Conservation (phyloP, 2,797 vertebrate species). For the Halcyon badia region DNA sequence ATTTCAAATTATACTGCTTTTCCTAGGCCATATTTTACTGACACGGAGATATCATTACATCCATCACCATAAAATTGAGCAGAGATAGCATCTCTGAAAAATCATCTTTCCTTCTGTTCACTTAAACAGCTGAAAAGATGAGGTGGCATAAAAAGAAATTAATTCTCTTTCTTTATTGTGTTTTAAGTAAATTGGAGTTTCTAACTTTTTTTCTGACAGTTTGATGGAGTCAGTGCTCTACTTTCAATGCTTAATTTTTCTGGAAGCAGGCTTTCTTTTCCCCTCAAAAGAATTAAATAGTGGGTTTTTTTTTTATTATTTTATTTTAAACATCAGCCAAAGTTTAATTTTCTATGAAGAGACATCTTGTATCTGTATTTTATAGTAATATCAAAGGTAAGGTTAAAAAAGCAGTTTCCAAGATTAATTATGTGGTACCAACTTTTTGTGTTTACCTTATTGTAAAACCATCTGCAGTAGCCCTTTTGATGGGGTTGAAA, state of each 20-base stretch:
- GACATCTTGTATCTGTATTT: neutral
- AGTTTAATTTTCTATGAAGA: neutral
- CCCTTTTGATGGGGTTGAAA: neutral
- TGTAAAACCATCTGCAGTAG: neutral
- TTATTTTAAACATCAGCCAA: neutral
- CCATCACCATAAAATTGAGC: neutral
- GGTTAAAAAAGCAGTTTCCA: neutral
- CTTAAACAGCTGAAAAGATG: neutral
- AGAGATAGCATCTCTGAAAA: conserved; percentile 18
- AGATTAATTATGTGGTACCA: neutral
- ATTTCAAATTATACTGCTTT: neutral
- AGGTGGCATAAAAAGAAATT: neutral
- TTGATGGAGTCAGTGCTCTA: neutral
- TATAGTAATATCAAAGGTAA: neutral
- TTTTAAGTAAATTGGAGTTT: conserved; percentile 1
- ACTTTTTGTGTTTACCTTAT: neutral
- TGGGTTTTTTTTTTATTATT: fast-evolving
- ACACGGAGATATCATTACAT: neutral
- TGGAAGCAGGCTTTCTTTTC: neutral
- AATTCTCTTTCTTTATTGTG: neutral
- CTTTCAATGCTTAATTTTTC: conserved; percentile 20
- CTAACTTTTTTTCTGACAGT: conserved; percentile 12
- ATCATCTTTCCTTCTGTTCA: neutral
- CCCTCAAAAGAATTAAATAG: neutral
- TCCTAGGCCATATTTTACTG: neutral